phyloP scores from a whole-genome alignment of 2,797 vertebrate genomes.

The Furcifer pardalis region DNA sequence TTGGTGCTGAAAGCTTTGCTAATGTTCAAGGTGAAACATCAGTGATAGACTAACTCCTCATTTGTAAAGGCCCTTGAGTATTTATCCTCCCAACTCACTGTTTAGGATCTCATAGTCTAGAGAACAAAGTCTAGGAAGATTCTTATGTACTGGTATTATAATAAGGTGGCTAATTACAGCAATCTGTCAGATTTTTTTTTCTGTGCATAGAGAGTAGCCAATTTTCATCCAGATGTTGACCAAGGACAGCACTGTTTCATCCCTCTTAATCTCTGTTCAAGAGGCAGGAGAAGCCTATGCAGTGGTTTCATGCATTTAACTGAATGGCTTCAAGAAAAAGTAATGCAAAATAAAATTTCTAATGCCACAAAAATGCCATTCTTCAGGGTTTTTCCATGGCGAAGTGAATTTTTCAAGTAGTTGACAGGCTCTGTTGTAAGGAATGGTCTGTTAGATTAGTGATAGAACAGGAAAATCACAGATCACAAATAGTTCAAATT shows the following conservation, averaged over 20 bases:
- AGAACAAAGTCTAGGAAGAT: neutral
- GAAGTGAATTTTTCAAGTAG: neutral
- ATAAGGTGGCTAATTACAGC: neutral
- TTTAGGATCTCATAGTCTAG: neutral
- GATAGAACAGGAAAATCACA: neutral
- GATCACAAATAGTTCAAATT: neutral
- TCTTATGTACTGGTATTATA: neutral
- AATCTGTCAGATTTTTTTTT: neutral
- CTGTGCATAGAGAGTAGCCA: neutral
- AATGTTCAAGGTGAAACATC: neutral
- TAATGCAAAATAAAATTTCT: slow-evolving; percentile 39
- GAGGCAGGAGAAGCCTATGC: slow-evolving; percentile 40
- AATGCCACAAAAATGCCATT: neutral
- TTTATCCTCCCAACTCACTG: neutral
- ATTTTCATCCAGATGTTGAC: slow-evolving; percentile 28
- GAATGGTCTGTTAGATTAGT: neutral
- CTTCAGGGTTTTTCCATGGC: neutral
- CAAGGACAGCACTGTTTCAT: neutral
- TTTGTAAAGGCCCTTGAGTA: neutral
- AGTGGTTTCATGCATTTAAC: slow-evolving; percentile 55
- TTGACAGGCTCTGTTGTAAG: slow-evolving; percentile 7
- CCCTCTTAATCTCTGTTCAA: neutral
- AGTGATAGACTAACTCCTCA: neutral
- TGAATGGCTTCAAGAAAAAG: slow-evolving; percentile 33
- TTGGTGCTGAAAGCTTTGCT: neutral